These are phyloP conservation scores for Ophioninae sp. DNA, from an alignment of 2,888 invertebrate genomes.

Conservation along the genomic window DNA sequence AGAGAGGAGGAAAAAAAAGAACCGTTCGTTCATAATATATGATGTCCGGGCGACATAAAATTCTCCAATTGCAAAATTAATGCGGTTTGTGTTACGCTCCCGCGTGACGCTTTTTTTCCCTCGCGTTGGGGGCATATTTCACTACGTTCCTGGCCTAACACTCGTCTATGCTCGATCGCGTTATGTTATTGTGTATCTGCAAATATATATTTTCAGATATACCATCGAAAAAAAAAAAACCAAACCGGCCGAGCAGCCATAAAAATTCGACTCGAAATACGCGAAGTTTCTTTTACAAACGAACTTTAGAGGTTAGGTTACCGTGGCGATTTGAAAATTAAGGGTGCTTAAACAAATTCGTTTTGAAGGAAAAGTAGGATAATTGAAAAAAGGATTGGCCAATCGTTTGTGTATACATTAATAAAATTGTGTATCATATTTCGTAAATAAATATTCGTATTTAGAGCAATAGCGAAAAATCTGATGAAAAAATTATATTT, in stretches of 20 bases:
- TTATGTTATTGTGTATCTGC: neutral
- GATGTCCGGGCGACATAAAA: slow-evolving; percentile 79
- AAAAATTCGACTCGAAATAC: neutral
- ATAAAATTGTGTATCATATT: too few relatives aligned
- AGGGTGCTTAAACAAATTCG: neutral
- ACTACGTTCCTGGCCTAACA: slow-evolving; percentile 26
- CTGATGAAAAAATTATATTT: too few relatives aligned
- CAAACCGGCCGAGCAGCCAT: neutral
- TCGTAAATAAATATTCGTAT: too few relatives aligned
- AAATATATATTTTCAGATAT: neutral
- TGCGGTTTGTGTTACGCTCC: slow-evolving; percentile 77
- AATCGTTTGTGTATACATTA: too few relatives aligned
- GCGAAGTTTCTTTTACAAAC: neutral
- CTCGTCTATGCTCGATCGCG: slow-evolving; percentile 43
- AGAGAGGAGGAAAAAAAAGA: slow-evolving; percentile 50
- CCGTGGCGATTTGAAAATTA: neutral
- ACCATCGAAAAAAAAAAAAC: neutral
- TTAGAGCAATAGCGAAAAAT: too few relatives aligned
- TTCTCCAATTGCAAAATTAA: slow-evolving; percentile 82
- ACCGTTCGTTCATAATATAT: slow-evolving; percentile 77
- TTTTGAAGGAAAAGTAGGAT: neutral
- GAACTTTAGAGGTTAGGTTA: neutral
- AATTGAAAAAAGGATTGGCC: too few relatives aligned
- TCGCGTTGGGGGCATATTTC: slow-evolving; percentile 47
- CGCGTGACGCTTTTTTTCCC: slow-evolving; percentile 53